Base-by-base conservation (phyloP, 2,888 invertebrate genomes). In the Temnothorax ravouxi region DNA sequence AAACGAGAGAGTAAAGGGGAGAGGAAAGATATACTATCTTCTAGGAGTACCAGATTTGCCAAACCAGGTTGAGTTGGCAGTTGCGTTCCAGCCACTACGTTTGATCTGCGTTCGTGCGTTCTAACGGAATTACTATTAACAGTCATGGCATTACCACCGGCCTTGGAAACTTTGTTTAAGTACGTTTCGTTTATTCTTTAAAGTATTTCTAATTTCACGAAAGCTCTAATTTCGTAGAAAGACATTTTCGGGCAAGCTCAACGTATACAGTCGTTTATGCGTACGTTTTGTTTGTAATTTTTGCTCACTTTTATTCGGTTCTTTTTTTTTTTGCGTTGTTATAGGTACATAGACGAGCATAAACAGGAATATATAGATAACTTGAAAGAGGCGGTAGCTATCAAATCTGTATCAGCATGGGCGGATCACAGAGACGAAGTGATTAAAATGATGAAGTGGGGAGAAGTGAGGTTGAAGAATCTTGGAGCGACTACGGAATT, bases 361-460 rank as follows among this genome's bases (percentile, higher is more conserved):
- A 96, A 97, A 93, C 94, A 95, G 3, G 96, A 96, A 77, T 99
- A 98, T 94, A 97, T 99, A 85, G 95, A 97, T 69, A 96, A 97
- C 86, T 95, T 99, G 83, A 96, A 96, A 80, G 98, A 98, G 93
- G 98, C 97, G 1, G 99, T 99, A 41, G 98, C 97, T 3, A 99
- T 99, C 92, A 97, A 97, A 91, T 99, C 99, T 6, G 99, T 99
- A n/a, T 99, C 99, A 38, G 97, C 98, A 93, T 98, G 98, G 97
- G 96, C 97, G 4, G 97, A 98, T 85, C 96, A 96, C 87, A 96
- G 99, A 66, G 95, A 95, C 21, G 99, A 99, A 88, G 97, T 98
- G 88, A 95, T 97, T 21, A 96, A 96, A 89, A 99, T 99, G 99
- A 96, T 98, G 44, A 95, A 98, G 87, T 99, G 98, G 98, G 96